These are phyloP conservation scores for Melanotaenia nigrans DNA, from an alignment of 2,797 vertebrate species.

Conservation along the genomic window DNA sequence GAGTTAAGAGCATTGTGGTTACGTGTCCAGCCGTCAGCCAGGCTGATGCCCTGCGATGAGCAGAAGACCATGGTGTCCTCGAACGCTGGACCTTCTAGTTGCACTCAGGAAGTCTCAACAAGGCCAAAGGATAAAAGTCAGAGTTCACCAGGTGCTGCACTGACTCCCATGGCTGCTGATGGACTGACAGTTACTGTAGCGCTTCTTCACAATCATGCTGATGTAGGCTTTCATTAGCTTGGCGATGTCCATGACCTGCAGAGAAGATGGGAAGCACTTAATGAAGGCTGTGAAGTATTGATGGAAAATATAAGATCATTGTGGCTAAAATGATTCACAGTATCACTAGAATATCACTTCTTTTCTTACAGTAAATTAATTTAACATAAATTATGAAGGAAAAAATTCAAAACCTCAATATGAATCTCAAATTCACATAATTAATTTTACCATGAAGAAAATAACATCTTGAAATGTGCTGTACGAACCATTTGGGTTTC, in stretches of 20 bases:
- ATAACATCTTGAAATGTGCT: not conserved
- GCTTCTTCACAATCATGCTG: slow-evolving; percentile 98
- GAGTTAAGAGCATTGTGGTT: slow-evolving; percentile 38
- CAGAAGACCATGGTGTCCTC: not conserved
- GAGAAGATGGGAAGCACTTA: slow-evolving; percentile 6
- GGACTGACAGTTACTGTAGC: slow-evolving; percentile 93
- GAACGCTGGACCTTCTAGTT: not conserved
- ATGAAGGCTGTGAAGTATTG: not conserved
- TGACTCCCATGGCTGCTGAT: slow-evolving; percentile 91
- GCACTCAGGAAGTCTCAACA: not conserved
- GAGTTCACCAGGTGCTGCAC: slow-evolving; percentile 88
- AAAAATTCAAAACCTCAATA: no score
- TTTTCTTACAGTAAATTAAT: not conserved
- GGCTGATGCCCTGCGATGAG: no score
- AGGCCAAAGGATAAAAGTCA: not conserved
- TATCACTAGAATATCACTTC: not conserved
- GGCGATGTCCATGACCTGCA: slow-evolving; percentile 95
- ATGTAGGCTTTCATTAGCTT: slow-evolving; percentile 99
- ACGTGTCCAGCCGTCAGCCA: slow-evolving; percentile 31
- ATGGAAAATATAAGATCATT: no score
- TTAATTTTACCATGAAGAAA: no score
- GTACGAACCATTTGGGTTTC: slow-evolving; percentile 90
- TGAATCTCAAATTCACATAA: no score
- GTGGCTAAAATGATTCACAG: no score
- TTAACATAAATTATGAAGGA: no score